Evolutionary conservation across 2,888 invertebrate species (phyloP).

Genomic region (Torymus texanus): DNA sequence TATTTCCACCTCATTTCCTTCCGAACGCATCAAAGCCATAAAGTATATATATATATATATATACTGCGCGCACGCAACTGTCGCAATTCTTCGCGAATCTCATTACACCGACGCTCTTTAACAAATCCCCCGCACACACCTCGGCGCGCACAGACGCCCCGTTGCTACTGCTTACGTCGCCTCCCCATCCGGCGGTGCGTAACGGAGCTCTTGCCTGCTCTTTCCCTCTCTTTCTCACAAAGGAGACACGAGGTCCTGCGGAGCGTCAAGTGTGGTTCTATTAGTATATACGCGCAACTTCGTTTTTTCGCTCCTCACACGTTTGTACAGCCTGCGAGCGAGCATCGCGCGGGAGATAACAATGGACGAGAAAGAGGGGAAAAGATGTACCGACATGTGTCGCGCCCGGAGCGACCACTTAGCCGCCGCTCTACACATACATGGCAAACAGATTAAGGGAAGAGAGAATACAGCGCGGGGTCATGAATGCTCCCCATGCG

Average conservation of each 20-base stretch:
- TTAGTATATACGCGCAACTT: conserved; percentile 31
- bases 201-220: not conserved
- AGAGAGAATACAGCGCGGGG: conserved; percentile 1
- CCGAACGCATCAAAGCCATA: no score
- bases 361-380: conserved; percentile 16
- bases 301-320: conserved; percentile 1
- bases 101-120: conserved; percentile 12
- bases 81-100: conserved; percentile 20
- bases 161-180: no score
- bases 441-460: conserved; percentile 38
- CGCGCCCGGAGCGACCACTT: conserved; percentile 40
- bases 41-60: no score
- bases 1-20: no score
- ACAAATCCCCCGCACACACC: no score
- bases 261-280: conserved; percentile 51
- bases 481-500: no score
- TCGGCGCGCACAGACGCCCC: no score
- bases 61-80: not conserved
- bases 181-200: conserved; percentile 1
- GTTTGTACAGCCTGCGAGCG: conserved; percentile 17
- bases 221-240: not conserved
- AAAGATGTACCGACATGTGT: conserved; percentile 51
- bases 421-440: conserved; percentile 25
- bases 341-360: conserved; percentile 29
- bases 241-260: conserved; percentile 44